Evolutionary conservation across 2,797 vertebrate genomes (phyloP), one percentile per base, ranked within the genome.

Genomic region (Uromys caudimaculatus): DNA sequence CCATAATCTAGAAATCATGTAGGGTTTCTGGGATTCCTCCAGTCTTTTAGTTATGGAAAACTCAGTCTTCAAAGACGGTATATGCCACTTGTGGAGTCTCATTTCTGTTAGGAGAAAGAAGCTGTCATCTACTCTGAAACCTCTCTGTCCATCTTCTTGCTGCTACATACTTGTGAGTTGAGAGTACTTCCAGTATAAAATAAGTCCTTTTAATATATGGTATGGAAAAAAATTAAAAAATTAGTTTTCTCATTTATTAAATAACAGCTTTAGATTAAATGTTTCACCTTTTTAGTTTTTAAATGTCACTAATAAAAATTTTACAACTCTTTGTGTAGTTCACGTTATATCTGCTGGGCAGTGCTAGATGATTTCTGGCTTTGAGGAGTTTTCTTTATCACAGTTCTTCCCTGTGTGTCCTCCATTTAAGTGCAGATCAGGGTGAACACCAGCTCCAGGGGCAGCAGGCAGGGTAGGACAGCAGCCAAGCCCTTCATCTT

Each of bases 181-280:
- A 89, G 67, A 96, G 17, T 38, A 23, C 44, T 71, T 6, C 62
- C 52, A 89, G n/a, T 94, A 11, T 88, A 76, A 47, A 89, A 78
- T 81, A 87, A 1, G 24, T 16, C 14, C 21, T 29, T 56, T 23
- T 3, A 67, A 56, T 62, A 58, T 41, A 14, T 58, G 16, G 7
- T 77, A 41, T 84, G n/a, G 62, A n/a, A 95, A n/a, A 94, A 78
- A 92, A 89, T 41, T 77, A 76, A 76, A 73, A 16, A 71, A 12
- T 62, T 44, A 13, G 41, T 56, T 81, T 19, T 41, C 86, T 62
- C 58, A 69, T 81, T 54, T 79, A 62, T 75, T 75, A 67, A 27
- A 89, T 77, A 91, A 35, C 73, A 79, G 62, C 35, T 87, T 86
- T 41, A 50, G n/a, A 56, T 85, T 83, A 92, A 91, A 73, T 95